Conservation (phyloP, 1,140 invertebrate species). For the Triops longicaudatus region DNA sequence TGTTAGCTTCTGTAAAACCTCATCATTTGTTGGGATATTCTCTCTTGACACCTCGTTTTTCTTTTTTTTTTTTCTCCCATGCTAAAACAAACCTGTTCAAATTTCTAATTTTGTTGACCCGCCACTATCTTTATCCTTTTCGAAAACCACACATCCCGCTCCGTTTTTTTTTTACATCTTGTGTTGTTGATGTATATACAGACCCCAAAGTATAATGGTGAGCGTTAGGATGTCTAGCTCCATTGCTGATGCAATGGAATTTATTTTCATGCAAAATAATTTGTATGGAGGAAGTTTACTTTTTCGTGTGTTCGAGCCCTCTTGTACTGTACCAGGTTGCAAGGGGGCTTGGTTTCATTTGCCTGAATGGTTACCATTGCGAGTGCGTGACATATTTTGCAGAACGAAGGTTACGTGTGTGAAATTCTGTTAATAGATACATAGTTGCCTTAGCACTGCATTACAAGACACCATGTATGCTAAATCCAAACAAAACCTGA, state of each 20-base stretch:
- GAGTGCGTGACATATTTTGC: conserved; percentile 7
- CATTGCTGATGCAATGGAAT: not conserved
- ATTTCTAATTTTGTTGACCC: not conserved
- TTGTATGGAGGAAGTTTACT: not conserved
- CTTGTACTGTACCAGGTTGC: not conserved
- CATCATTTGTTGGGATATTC: not conserved
- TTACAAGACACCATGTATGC: conserved; percentile 12
- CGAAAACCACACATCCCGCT: not conserved
- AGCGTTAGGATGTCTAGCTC: not conserved
- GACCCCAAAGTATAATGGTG: not conserved
- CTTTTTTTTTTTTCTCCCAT: not conserved
- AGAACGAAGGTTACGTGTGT: not conserved
- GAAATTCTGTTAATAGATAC: not conserved
- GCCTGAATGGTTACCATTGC: not conserved
- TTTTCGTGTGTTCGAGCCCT: not conserved
- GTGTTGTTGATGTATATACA: conserved; percentile 6
- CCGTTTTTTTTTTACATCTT: not conserved
- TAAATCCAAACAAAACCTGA: not conserved
- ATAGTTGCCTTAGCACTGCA: conserved; percentile 11
- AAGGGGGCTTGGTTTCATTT: not conserved
- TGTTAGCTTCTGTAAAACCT: not conserved
- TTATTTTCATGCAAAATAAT: not conserved
- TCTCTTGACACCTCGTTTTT: not conserved
- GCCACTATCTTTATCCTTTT: not conserved
- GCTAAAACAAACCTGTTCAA: not conserved